Base-by-base conservation (phyloP, 2,113 vertebrate species). In the Pollimyrus isidori region DNA sequence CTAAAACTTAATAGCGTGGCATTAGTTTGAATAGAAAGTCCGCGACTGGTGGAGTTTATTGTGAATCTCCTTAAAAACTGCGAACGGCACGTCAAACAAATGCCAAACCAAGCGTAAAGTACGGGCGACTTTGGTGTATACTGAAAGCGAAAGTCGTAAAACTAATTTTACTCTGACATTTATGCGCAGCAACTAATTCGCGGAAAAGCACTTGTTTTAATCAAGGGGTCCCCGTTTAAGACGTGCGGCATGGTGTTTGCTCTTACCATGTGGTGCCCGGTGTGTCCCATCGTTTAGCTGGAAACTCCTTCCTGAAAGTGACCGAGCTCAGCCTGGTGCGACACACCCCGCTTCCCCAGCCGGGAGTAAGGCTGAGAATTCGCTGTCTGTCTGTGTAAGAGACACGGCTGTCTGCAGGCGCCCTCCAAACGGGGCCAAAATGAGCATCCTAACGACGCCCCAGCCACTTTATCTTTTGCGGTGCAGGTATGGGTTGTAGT, bases 291-390 rank as follows among this genome's bases (percentile, higher is more conserved):
- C n/a, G 82, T 65, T 84, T 23, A 7, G 15, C 48, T 48, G 17
- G 13, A 23, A n/a, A 39, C 15, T 69, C 84, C 35, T 49, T 89
- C 19, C 88, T 23, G 88, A 84, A 84, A 45, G 30, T 58, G 50
- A 10, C 56, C 23, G 52, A 42, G 89, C n/a, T 82, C 35, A 84
- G 48, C 5, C 42, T 48, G 10, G 13, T 50, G 21, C 19, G 82
- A 86, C 89, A 85, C 89, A 85, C 89, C 82, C 89, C 80, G 45
- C 19, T 69, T 69, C 62, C n/a, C 26, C 23, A 62, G 56, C 56
- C 23, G 56, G 56, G 23, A 62, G 56, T 1, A 62, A 62, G 7
- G 56, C 56, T 62, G 21, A n/a, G 56, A 62, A 23, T 23, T n/a
- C 19, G n/a, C n/a, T 69, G 9, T 69, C 62, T 13, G 62, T 17